Percentiles rank a stretch among this genome's conserved stretches.
Evolutionary conservation across 1,140 invertebrate species (phyloP).

Genomic region (Nymphalis io): DNA sequence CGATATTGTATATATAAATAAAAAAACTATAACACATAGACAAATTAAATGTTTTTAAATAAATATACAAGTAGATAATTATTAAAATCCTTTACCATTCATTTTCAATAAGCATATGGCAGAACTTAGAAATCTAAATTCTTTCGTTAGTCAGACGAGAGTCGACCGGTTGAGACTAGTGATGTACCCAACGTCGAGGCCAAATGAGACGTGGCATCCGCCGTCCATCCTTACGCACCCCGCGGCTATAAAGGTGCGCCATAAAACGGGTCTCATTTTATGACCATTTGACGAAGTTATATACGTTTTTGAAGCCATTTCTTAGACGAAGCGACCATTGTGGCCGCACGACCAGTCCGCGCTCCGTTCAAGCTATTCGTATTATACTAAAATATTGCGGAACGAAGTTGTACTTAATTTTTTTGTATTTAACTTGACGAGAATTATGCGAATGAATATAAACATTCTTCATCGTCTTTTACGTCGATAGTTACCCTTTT

Average conservation of each 20-base stretch:
- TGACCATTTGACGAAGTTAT: conserved; percentile 78
- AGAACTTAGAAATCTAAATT: conserved; percentile 24
- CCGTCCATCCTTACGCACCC: conserved; percentile 67
- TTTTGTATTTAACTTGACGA: conserved; percentile 13
- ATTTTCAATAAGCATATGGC: conserved; percentile 1
- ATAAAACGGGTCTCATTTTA: conserved; percentile 77
- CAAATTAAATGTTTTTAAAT: not conserved
- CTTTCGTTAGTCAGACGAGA: conserved; percentile 32
- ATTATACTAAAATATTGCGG: conserved; percentile 61
- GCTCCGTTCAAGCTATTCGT: conserved; percentile 53
- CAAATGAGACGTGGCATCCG: conserved; percentile 56
- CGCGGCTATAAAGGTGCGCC: conserved; percentile 74
- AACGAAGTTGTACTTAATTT: conserved; percentile 28
- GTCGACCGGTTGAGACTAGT: conserved; percentile 31
- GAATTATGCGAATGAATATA: conserved; percentile 17
- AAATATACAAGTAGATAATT: not conserved
- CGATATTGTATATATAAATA: no score
- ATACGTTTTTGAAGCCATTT: conserved; percentile 76
- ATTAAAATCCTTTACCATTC: not conserved
- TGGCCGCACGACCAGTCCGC: conserved; percentile 65
- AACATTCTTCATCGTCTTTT: conserved; percentile 15
- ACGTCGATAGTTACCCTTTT: conserved; percentile 26
- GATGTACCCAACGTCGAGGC: conserved; percentile 33
- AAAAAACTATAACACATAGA: no score
- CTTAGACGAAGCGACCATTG: conserved; percentile 67